Evolutionary conservation across 2,797 vertebrate species (phyloP), one percentile per base, ranked within the genome.

Genomic region (Chaenodraco wilsoni): DNA sequence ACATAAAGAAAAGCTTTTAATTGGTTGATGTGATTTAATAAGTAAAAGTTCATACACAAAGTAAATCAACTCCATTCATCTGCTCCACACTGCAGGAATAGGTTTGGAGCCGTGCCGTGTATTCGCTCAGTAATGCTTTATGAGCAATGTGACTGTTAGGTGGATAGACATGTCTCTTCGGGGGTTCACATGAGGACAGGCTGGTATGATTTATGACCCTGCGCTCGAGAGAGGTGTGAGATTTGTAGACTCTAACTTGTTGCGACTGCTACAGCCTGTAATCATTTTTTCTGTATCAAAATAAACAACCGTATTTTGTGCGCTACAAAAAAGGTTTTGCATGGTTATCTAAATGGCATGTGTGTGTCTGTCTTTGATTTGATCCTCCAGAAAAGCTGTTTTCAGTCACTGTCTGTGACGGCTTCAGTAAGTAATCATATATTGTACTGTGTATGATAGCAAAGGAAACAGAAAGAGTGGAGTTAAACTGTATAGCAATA

Each of bases 151-250:
- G 57, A 79, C 74, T 43, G 69, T 33, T n/a, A 64, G 27, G 3
- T 46, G 58, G 65, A 78, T 19, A 40, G 59, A 79, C 58, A 70
- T 52, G 65, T 73, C 60, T 78, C 62, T 72, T 65, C 19, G 27
- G 48, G 65, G 71, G 81, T 83, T 86, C 79, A 82, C 23, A 49
- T 48, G 16, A 83, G 87, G 88, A 70, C 85, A 85, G 54, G 21
- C 66, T 50, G 44, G 27, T 50, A 68, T 58, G 73, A 90, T 92
- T 89, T 84, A 89, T 78, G 4, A 67, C 45, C 21, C 13, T 74
- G 52, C 52, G 4, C 65, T 41, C 37, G 5, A 76, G 60, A 56
- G 56, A 82, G 15, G 65, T 66, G 72, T 10, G 76, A 51, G 15
- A 76, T 82, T 67, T 68, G 27, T 64, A 16, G 16, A 52, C 68